Evolutionary conservation across 2,888 invertebrate species (phyloP).

Genomic region (Bombylius discolor): DNA sequence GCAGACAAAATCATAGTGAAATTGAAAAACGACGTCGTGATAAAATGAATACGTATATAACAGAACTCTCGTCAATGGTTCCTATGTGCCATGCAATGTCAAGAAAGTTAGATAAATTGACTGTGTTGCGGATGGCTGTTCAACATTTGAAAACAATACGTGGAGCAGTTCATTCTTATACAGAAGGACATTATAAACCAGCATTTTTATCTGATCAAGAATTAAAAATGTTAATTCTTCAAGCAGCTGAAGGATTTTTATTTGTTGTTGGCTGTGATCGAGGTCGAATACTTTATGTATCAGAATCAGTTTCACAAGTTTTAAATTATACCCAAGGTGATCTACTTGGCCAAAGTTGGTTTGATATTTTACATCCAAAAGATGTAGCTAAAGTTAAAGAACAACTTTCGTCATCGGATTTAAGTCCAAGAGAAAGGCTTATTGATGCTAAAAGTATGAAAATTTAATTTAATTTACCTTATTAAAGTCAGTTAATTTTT

Average conservation of each 20-base stretch:
- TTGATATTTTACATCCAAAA: conserved; percentile 88
- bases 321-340: conserved; percentile 77
- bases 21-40: conserved; percentile 89
- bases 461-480: background rate
- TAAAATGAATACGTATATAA: conserved; percentile 93
- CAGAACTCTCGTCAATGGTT: conserved; percentile 76
- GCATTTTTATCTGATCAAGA: conserved; percentile 77
- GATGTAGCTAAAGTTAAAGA: conserved; percentile 92
- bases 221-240: conserved; percentile 68
- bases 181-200: conserved; percentile 65
- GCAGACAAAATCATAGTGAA: conserved; percentile 92
- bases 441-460: conserved; percentile 82
- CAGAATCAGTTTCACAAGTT: conserved; percentile 70
- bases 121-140: conserved; percentile 81
- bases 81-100: conserved; percentile 93
- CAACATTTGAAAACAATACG: conserved; percentile 74
- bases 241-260: conserved; percentile 81
- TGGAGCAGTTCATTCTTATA: conserved; percentile 58
- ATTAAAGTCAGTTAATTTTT: too few species aligned
- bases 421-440: conserved; percentile 73
- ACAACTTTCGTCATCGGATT: conserved; percentile 80
- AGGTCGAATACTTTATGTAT: conserved; percentile 78
- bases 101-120: conserved; percentile 84
- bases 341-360: conserved; percentile 81
- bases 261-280: conserved; percentile 89